Base-by-base conservation (phyloP, 2,888 invertebrate species). In the Lithophane leautieri region DNA sequence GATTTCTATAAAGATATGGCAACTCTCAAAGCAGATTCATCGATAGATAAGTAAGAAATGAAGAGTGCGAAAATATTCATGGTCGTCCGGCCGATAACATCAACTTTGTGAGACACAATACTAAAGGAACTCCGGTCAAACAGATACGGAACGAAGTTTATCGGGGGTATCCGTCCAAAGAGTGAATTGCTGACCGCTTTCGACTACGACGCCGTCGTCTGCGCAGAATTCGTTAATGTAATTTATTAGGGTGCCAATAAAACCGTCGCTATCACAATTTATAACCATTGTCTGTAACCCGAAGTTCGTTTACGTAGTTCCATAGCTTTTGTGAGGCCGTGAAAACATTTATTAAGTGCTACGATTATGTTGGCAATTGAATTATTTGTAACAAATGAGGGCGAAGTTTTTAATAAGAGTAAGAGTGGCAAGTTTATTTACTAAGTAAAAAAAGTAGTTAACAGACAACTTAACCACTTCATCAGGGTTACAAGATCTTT, bases 201-300 rank as follows among this genome's bases (percentile, higher is more conserved):
- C 84, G 89, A 86, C 88, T 81, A 87, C 87, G 89, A 89, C 89
- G 89, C 85, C 87, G 82, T 88, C 87, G 90, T 89, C 89, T 90
- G 90, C 81, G 84, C 85, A 89, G 92, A 91, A 92, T 93, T 91
- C 89, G 88, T 91, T 93, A 93, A 93, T 93, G 94, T 93, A 92
- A 94, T 95, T 94, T 95, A 95, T 94, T 91, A 92, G 92, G 94
- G 93, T 91, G 78, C 91, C 93, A 93, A 94, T 94, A 94, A 95
- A 95, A 93, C 93, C 92, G 94, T 94, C 94, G 88, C 90, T 87
- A 89, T 90, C 84, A 89, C 90, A 91, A 95, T 94, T 95, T 95
- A 94, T 93, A 91, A 89, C 92, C 89, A 86, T 90, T 91, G 92
- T 91, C 90, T 91, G 88, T 88, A 84, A 85, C 84, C 83, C 82